These are phyloP conservation scores for Danionella dracula DNA, from an alignment of 2,797 vertebrate species.

Conservation along the genomic window DNA sequence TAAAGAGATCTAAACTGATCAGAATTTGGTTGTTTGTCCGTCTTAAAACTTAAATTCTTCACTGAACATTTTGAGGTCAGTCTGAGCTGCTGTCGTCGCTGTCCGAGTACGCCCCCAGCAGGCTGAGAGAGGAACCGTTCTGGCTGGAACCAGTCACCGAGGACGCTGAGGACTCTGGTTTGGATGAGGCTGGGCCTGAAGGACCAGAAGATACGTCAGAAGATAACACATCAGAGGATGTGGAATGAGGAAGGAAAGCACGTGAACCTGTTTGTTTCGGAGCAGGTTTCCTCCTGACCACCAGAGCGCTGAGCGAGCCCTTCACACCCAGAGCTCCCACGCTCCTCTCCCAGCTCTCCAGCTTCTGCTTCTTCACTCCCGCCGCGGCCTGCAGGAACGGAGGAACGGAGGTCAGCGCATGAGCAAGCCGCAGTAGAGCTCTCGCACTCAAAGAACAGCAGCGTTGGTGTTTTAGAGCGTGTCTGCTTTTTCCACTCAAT, in stretches of 20 bases:
- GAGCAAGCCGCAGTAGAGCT: too few species aligned
- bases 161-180: neutral
- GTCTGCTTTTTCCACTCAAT: too few species aligned
- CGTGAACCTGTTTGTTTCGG: constrained; percentile 49
- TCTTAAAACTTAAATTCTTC: too few species aligned
- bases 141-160: constrained; percentile 19
- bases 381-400: constrained; percentile 47
- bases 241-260: too few species aligned
- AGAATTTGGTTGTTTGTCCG: too few species aligned
- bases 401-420: too few species aligned
- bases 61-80: neutral
- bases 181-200: constrained; percentile 48
- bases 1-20: too few species aligned
- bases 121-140: constrained; percentile 75
- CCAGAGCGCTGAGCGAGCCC: constrained; percentile 67
- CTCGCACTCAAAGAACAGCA: too few species aligned
- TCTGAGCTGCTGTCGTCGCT: constrained; percentile 78
- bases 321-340: constrained; percentile 65
- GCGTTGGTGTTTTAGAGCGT: too few species aligned
- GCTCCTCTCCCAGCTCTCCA: constrained; percentile 79
- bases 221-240: too few species aligned
- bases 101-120: constrained; percentile 83
- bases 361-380: constrained; percentile 66
- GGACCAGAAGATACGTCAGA: constrained; percentile 3
- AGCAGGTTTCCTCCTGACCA: constrained; percentile 70